Conservation (phyloP, 2,113 vertebrate genomes). For the Gyps fulvus region DNA sequence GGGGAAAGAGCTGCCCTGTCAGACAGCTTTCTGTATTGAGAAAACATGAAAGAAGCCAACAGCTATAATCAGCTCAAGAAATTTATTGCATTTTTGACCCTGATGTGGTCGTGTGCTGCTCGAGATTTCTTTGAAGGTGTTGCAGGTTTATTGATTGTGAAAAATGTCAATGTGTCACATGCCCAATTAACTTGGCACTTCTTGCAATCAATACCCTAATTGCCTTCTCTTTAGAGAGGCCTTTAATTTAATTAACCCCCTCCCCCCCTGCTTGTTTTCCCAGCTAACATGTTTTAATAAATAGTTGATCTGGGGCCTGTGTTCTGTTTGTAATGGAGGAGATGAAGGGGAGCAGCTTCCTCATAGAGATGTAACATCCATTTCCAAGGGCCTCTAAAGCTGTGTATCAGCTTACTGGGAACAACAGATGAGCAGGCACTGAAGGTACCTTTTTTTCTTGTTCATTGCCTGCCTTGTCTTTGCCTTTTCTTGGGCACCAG, state of each 20-base stretch:
- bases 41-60: slow-evolving; percentile 65
- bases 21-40: slow-evolving; percentile 41
- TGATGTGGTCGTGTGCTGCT: not conserved
- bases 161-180: slow-evolving; percentile 67
- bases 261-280: not conserved
- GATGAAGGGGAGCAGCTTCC: not conserved
- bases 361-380: not conserved
- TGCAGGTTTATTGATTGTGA: slow-evolving; percentile 59
- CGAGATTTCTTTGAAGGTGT: slow-evolving; percentile 51
- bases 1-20: slow-evolving; percentile 33
- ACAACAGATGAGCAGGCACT: not conserved
- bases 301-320: not conserved
- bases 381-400: not conserved
- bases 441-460: not conserved
- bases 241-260: slow-evolving; percentile 67
- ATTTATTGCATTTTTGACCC: slow-evolving; percentile 60
- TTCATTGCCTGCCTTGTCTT: not conserved
- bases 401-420: not conserved
- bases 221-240: slow-evolving; percentile 59
- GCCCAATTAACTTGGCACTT: slow-evolving; percentile 62
- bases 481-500: not conserved
- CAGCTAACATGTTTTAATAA: slow-evolving; percentile 37
- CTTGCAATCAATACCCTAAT: slow-evolving; percentile 68
- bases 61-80: slow-evolving; percentile 57
- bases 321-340: not conserved